Conservation (phyloP, 2,797 vertebrate genomes). For the Enteromius radiatus region DNA sequence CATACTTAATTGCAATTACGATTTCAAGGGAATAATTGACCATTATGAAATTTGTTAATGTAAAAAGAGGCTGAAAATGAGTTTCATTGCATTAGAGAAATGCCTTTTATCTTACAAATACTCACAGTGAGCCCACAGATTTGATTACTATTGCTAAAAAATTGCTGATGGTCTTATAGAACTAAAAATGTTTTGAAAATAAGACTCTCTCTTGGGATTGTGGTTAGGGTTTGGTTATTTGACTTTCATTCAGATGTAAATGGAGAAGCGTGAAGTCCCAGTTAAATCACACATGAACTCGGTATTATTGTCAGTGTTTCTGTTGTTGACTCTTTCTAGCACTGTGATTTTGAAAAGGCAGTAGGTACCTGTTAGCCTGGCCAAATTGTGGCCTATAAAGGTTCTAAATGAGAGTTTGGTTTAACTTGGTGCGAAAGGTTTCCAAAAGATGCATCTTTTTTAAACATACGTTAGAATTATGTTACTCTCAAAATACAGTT, state of each 20-base stretch:
- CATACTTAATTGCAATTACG: no score
- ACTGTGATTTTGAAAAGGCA: neutral
- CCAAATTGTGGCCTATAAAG: neutral
- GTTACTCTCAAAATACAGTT: neutral
- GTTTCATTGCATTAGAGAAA: neutral
- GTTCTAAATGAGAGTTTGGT: neutral
- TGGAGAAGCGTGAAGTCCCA: neutral
- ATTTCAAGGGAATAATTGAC: no score
- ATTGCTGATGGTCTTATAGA: neutral
- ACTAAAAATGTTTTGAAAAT: neutral
- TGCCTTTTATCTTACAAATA: neutral
- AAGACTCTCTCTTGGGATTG: neutral
- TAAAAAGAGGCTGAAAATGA: neutral
- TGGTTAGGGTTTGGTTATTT: slow-evolving; percentile 8
- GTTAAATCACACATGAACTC: neutral
- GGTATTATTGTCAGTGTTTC: neutral
- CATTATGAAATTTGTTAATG: neutral
- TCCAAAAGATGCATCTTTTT: neutral
- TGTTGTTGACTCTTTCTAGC: neutral
- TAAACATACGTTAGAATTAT: neutral
- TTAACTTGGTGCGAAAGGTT: neutral
- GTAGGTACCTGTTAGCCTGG: neutral
- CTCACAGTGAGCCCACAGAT: neutral
- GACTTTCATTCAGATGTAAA: neutral
- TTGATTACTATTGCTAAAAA: no score